Conservation (phyloP, 2,113 vertebrate genomes). For the Lamprologus sp. region DNA sequence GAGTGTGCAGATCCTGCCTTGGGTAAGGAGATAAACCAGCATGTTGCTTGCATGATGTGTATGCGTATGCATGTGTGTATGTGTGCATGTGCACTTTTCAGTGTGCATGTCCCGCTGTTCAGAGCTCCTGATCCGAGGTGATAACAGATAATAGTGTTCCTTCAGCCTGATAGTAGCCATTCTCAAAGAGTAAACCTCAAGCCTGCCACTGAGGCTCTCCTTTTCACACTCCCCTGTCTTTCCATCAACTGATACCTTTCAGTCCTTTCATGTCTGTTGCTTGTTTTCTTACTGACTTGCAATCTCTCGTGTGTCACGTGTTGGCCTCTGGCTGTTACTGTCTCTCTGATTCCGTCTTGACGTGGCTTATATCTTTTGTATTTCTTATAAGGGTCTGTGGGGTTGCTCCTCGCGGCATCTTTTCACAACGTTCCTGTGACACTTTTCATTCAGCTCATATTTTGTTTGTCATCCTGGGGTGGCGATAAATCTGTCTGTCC, state of each 20-base stretch:
- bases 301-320: not conserved
- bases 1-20: conserved; percentile 95
- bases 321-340: not conserved
- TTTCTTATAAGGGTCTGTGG: not conserved
- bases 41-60: not conserved
- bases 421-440: not conserved
- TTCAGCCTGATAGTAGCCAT: not conserved
- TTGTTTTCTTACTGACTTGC: conserved; percentile 29
- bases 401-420: not conserved
- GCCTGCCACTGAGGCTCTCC: not conserved
- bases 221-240: not conserved
- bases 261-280: conserved; percentile 18
- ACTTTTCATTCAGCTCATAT: not conserved
- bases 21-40: conserved; percentile 75
- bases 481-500: not conserved
- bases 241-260: conserved; percentile 24
- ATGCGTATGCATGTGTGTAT: not conserved
- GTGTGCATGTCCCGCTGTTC: conserved; percentile 4
- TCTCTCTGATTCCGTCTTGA: not conserved
- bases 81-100: not conserved
- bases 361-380: not conserved
- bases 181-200: not conserved
- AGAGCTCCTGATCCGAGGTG: conserved; percentile 19
- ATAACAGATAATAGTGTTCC: conserved; percentile 42
- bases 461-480: conserved; percentile 1